Evolutionary conservation across 1,140 invertebrate species (phyloP).

Genomic region (Anastatus disparis): DNA sequence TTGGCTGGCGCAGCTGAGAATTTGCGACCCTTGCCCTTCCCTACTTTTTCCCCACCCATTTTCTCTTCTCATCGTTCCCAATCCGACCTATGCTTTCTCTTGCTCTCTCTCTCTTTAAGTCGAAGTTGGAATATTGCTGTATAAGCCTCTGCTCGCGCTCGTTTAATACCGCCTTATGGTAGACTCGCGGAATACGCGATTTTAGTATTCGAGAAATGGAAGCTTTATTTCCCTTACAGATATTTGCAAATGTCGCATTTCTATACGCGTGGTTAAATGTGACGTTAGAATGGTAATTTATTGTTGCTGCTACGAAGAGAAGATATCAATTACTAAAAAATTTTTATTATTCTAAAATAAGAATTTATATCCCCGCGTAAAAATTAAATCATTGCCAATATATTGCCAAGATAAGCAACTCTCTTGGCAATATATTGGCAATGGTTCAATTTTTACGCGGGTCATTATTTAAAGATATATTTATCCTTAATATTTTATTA

Average conservation of each 20-base stretch:
- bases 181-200: conserved; percentile 30
- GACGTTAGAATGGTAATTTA: background rate
- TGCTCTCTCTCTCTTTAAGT: conserved; percentile 6
- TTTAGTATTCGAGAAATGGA: background rate
- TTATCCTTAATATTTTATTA: too few species aligned
- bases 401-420: too few species aligned
- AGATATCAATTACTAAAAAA: too few species aligned
- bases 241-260: conserved; percentile 17
- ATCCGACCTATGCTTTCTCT: background rate
- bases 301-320: too few species aligned
- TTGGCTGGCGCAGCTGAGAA: conserved; percentile 30
- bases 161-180: conserved; percentile 48
- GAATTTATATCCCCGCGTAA: too few species aligned
- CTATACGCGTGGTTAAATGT: background rate
- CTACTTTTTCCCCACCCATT: background rate
- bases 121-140: conserved; percentile 46
- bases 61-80: conserved; percentile 15
- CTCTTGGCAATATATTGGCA: too few species aligned
- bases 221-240: conserved; percentile 22
- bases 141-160: conserved; percentile 44
- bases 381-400: too few species aligned
- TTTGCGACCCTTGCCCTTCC: conserved; percentile 5
- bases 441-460: too few species aligned
- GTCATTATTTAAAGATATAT: too few species aligned
- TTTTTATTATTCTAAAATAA: too few species aligned